Conservation (phyloP, 2,888 invertebrate species). For the Elaeidobius kamerunicus region DNA sequence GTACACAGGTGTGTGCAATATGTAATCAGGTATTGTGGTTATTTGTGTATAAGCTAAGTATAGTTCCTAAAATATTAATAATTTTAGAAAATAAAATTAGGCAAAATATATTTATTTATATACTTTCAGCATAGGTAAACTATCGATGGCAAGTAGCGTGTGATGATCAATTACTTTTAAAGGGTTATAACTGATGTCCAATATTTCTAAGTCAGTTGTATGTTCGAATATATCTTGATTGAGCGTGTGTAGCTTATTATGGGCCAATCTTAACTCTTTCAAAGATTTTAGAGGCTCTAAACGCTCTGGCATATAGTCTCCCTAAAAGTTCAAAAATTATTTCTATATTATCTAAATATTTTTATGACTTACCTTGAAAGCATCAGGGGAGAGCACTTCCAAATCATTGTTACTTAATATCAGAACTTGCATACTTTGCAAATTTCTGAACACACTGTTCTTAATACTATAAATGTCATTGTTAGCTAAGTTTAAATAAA, state of each 20-base stretch:
- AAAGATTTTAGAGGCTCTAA: slow-evolving; percentile 61
- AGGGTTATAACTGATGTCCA: slow-evolving; percentile 74
- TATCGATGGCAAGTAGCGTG: slow-evolving; percentile 64
- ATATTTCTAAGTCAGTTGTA: slow-evolving; percentile 58
- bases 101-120: neutral
- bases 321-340: slow-evolving; percentile 48
- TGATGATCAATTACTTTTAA: slow-evolving; percentile 62
- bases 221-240: slow-evolving; percentile 74
- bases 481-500: slow-evolving; percentile 58
- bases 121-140: slow-evolving; percentile 64
- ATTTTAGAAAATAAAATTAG: neutral
- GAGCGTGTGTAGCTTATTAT: slow-evolving; percentile 70
- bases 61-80: slow-evolving; percentile 58
- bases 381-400: slow-evolving; percentile 58
- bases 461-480: slow-evolving; percentile 64
- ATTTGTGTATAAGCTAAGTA: slow-evolving; percentile 68
- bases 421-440: slow-evolving; percentile 60
- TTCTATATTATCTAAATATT: neutral
- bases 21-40: slow-evolving; percentile 58
- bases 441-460: slow-evolving; percentile 59
- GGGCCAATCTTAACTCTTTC: slow-evolving; percentile 60
- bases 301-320: slow-evolving; percentile 55
- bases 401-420: slow-evolving; percentile 70
- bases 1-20: slow-evolving; percentile 65
- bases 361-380: slow-evolving; percentile 60